Evolutionary conservation across 2,797 vertebrate genomes (phyloP), one percentile per base, ranked within the genome.

Genomic region (Buphagus erythrorhynchus): DNA sequence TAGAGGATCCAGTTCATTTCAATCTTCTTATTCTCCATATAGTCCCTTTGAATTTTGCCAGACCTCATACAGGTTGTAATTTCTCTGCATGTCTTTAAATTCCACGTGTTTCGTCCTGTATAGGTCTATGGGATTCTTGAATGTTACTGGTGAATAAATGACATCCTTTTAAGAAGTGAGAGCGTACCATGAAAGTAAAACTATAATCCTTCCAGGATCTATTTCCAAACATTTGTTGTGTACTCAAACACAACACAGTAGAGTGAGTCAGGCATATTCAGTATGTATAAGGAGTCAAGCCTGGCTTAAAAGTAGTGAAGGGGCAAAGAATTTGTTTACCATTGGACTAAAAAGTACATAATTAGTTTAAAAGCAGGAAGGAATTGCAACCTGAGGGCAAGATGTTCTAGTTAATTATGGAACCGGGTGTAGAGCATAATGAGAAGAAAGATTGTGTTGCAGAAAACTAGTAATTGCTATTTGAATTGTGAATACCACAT

Each of bases 401-500:
- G 54, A 45, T 46, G 36, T 85, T 66, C 73, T 33, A 49, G 66
- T 76, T 89, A 76, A 78, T 91, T 78, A 85, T 11, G 28, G 54
- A 75, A 78, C 6, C 0, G 2, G 1, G 13, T 33, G 28, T 21
- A 73, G 43, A 92, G 54, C 16, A 26, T 43, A 76, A 67, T 33
- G 65, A 74, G 16, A 46, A 63, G 40, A 81, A 91, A 92, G 5
- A 66, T 7, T 51, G 5, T 63, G 19, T 66, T 35, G 62, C 69
- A 86, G 62, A 72, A 92, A 65, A 54, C 28, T 49, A 84, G 49
- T 14, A 88, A 95, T 65, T 83, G 25, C 7, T 24, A n/a, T 33
- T 45, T 58, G 21, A 59, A 82, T 22, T 84, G 8, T 33, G 16
- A 76, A 66, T 13, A 11, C 21, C 29, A 33, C 14, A 15, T 4